Base-by-base conservation (phyloP, 2,888 invertebrate species). In the Deilephila porcellus region DNA sequence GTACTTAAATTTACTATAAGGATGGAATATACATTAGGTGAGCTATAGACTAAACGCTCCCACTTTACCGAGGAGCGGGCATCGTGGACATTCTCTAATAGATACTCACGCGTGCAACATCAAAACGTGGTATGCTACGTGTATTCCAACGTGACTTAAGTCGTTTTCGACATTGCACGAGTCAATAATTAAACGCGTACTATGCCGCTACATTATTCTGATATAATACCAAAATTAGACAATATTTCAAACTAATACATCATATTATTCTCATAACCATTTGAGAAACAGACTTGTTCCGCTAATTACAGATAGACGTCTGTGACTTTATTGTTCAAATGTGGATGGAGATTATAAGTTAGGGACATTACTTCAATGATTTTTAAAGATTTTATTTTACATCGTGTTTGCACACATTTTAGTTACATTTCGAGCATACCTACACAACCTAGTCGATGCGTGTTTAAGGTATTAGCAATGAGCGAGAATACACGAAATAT, bases 1-100 rank as follows among this genome's bases (percentile, higher is more conserved):
- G 93, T 93, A 93, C 93, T 93, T 80, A 91, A 93, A 82, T 85
- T 89, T 81, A 86, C 90, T 93, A 93, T 89, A 87, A 94, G 93
- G 94, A 94, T 93, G 93, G 93, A 94, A 94, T 94, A 94, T 94
- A 94, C 92, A 93, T 92, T 93, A 93, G 90, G 90, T 93, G 93
- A 93, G 87, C 90, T 93, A 91, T 67, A 86, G 83, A 86, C 87
- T 88, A 88, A 79, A 80, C 85, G 84, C 87, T 82, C 84, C 85
- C 83, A 80, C 78, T 76, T 32, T 59, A 56, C 78, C 80, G 83
- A 82, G 83, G 85, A 81, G 83, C 84, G 78, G 81, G 80, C 82
- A 80, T 78, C 81, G 86, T 89, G 90, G 90, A 90, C 89, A 82
- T 84, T 84, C 82, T 85, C 88, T 89, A 88, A 83, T 78, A 76